Percentiles rank a stretch among this genome's conserved stretches.
phyloP scores from a whole-genome alignment of 2,113 vertebrate genomes.

The Leptodactylus fuscus region DNA sequence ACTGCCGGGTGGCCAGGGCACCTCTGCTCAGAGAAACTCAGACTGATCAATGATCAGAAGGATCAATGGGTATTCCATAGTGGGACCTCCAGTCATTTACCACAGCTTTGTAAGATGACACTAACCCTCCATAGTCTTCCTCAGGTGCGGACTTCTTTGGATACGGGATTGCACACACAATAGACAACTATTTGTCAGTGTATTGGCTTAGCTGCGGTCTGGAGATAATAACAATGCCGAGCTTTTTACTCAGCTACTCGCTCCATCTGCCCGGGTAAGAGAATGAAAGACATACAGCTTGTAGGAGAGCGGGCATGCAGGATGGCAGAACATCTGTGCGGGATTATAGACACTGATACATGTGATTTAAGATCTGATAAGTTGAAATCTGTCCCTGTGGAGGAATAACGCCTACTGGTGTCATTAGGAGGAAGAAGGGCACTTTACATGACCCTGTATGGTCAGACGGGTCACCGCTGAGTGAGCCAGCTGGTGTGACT shows the following conservation, averaged over 20 bases:
- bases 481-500: not conserved
- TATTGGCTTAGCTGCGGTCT: not conserved
- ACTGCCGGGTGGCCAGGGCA: no score
- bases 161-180: not conserved
- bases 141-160: not conserved
- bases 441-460: not conserved
- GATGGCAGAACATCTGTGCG: constrained; percentile 25
- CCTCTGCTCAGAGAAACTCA: no score
- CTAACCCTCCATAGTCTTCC: no score
- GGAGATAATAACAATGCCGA: not conserved
- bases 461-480: not conserved
- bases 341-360: constrained; percentile 27
- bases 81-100: no score
- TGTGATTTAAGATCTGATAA: constrained; percentile 13
- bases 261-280: not conserved
- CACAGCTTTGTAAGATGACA: no score
- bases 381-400: not conserved
- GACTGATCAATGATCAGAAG: no score
- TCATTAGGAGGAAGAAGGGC: not conserved
- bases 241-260: not conserved
- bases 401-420: not conserved
- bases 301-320: not conserved
- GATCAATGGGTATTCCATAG: no score
- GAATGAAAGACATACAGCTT: not conserved
- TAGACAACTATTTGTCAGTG: not conserved